These are phyloP conservation scores for Aurelia sp. DNA, from an alignment of 30 jellyfish, hydroid and myxozoan genomes.

Conservation along the genomic window DNA sequence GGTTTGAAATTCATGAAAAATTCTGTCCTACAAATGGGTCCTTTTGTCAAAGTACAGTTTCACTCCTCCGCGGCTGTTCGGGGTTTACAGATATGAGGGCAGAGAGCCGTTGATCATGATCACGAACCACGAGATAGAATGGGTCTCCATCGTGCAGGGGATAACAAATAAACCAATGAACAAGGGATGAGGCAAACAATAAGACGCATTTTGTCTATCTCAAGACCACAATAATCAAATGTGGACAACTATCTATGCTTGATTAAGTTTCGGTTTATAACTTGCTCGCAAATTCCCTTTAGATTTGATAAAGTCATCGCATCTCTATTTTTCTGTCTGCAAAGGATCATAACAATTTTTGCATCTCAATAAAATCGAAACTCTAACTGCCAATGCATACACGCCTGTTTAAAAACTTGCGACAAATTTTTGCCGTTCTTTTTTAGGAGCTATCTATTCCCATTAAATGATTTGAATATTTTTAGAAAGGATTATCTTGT, in stretches of 20 bases:
- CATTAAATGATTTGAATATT: too few species aligned
- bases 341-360: too few species aligned
- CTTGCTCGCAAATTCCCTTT: conserved; percentile 4
- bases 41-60: too few species aligned
- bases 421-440: too few species aligned
- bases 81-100: conserved; percentile 3
- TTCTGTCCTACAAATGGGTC: too few species aligned
- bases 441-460: too few species aligned
- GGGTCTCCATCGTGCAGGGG: conserved; percentile 19
- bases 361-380: too few species aligned
- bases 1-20: too few species aligned
- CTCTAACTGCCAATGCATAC: too few species aligned
- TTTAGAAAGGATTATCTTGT: too few species aligned
- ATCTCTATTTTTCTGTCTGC: not conserved
- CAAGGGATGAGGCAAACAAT: conserved; percentile 16
- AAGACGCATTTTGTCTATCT: conserved; percentile 43
- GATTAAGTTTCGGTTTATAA: conserved; percentile 7
- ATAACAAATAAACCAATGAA: conserved; percentile 50
- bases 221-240: conserved; percentile 29
- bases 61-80: not conserved
- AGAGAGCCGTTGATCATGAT: not conserved
- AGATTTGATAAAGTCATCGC: not conserved
- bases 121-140: conserved; percentile 19
- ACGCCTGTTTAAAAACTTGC: too few species aligned
- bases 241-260: conserved; percentile 12